These are phyloP conservation scores for Erethizon dorsatum DNA, from an alignment of 2,797 vertebrate species.

Conservation along the genomic window DNA sequence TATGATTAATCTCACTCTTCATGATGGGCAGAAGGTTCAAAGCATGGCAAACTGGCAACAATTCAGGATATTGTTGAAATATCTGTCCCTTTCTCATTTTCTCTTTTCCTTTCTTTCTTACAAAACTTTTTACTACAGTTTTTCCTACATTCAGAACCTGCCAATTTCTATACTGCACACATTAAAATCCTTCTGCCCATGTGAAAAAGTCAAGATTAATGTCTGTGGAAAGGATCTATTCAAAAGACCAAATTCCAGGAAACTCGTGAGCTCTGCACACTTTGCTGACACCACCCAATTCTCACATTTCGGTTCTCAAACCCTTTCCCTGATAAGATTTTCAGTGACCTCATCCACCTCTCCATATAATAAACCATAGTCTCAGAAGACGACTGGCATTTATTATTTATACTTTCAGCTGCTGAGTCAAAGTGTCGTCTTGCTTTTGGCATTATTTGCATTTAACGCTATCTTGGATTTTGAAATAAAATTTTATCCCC, in stretches of 20 bases:
- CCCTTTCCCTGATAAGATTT: neutral
- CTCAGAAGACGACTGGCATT: neutral
- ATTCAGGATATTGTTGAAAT: neutral
- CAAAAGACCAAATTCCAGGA: neutral
- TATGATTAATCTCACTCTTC: neutral
- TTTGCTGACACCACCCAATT: fast-evolving
- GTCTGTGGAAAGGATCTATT: neutral
- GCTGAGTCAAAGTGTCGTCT: neutral
- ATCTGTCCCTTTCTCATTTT: neutral
- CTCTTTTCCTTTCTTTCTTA: neutral
- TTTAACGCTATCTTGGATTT: neutral
- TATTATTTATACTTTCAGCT: neutral
- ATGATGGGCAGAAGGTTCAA: neutral
- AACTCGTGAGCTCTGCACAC: neutral
- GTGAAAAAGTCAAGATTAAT: neutral
- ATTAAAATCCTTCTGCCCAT: neutral
- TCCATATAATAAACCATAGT: neutral
- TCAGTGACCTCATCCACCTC: neutral
- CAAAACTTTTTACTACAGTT: neutral
- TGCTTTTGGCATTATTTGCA: neutral
- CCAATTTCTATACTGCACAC: neutral
- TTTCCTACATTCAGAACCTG: neutral
- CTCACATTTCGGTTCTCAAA: neutral
- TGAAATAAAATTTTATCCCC: neutral
- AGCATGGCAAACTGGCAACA: neutral